Evolutionary conservation across 2,113 vertebrate genomes (phyloP).

Genomic region (Silurus asotus): DNA sequence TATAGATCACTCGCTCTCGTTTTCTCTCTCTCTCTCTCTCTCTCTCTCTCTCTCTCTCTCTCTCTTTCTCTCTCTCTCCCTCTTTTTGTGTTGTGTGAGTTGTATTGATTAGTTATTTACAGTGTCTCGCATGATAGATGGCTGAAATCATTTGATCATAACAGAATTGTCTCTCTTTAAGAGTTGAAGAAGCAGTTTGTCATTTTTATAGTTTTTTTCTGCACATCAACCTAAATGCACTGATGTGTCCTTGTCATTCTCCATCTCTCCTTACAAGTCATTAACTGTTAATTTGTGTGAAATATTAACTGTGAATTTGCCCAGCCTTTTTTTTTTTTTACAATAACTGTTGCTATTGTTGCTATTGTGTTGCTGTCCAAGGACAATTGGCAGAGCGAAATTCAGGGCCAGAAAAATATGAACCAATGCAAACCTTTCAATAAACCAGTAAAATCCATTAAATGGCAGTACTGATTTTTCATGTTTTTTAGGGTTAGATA

Average conservation of each 20-base stretch:
- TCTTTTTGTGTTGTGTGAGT: not conserved
- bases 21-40: constrained; percentile 7
- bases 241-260: not conserved
- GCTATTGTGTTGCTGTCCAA: not conserved
- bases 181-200: not conserved
- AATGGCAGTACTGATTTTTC: not conserved
- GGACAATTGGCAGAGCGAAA: not conserved
- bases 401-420: not conserved
- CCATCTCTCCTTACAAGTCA: not conserved
- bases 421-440: not conserved
- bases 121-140: not conserved
- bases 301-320: too few relatives aligned
- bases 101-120: constrained; percentile 18
- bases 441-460: not conserved
- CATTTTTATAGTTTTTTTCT: not conserved
- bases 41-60: constrained; percentile 22
- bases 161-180: not conserved
- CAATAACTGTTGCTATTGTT: not conserved
- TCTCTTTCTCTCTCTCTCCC: constrained; percentile 1
- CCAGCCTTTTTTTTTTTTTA: too few relatives aligned
- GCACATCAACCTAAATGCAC: not conserved
- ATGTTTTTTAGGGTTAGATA: not conserved
- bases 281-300: not conserved
- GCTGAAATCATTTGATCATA: not conserved
- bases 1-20: not conserved